Conservation (phyloP, 2,113 vertebrate genomes). For the Perccottus glenii region DNA sequence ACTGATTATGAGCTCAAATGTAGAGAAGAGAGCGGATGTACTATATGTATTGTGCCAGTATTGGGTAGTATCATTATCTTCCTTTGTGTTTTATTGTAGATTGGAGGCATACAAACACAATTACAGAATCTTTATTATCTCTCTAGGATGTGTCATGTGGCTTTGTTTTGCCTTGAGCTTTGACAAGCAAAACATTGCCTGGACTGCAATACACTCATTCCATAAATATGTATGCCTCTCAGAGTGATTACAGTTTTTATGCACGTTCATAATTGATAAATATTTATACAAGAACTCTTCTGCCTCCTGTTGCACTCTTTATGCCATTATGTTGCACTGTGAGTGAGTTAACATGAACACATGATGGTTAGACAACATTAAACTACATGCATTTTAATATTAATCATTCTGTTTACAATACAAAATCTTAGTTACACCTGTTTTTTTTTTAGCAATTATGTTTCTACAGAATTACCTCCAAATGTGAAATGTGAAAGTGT, state of each 20-base stretch:
- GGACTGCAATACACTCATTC: slow-evolving; percentile 54
- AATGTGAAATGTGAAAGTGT: no score
- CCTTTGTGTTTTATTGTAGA: slow-evolving; percentile 47
- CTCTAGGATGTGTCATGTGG: slow-evolving; percentile 66
- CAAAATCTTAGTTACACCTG: no score
- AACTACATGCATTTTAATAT: neutral
- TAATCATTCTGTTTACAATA: neutral
- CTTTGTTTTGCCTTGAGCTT: slow-evolving; percentile 66
- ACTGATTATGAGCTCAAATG: slow-evolving; percentile 61
- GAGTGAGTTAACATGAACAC: neutral
- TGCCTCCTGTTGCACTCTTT: slow-evolving; percentile 11
- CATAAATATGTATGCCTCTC: slow-evolving; percentile 71
- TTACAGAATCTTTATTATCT: slow-evolving; percentile 60
- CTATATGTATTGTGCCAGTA: slow-evolving; percentile 14
- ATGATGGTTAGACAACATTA: neutral
- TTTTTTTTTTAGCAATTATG: neutral
- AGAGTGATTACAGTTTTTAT: slow-evolving; percentile 58
- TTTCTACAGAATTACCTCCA: no score
- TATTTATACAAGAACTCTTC: slow-evolving; percentile 55
- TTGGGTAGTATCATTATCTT: slow-evolving; percentile 38
- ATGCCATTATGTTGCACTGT: neutral
- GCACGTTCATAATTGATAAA: slow-evolving; percentile 56
- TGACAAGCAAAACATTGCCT: slow-evolving; percentile 63
- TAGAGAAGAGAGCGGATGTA: slow-evolving; percentile 36
- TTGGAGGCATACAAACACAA: slow-evolving; percentile 57